Base-by-base conservation (phyloP, 2,113 vertebrate species). In the Erythrocercus mccallii region DNA sequence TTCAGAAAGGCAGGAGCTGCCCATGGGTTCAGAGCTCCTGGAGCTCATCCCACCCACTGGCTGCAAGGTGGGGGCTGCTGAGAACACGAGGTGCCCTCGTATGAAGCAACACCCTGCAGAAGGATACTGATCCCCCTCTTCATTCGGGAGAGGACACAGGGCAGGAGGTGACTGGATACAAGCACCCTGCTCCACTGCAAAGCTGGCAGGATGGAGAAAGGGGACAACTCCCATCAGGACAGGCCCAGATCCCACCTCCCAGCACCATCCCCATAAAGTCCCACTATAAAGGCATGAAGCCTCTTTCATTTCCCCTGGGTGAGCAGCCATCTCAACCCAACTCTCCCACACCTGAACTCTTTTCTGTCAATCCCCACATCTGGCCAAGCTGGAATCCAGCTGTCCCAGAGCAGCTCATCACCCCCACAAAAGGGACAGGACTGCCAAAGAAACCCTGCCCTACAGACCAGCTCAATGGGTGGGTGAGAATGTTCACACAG, bases 81-180 rank as follows among this genome's bases (percentile, higher is more conserved):
- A 76, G 47, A 93, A 71, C 44, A 86, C 1, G 0, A 81, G 65
- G n/a, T 31, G n/a, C 9, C 16, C 58, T 45, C 1, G 0, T 14
- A n/a, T 18, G 64, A 71, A 88, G 45, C 23, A 45, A 17, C 8
- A 10, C 15, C 15, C 9, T 1, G 0, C 38, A 27, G 19, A 81
- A 91, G 21, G n/a, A 54, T 20, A 60, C 10, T 1, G 0, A 62
- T 9, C 7, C 8, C 10, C 4, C 5, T 40, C 69, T 84, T 38
- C n/a, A 9, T 45, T 6, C 58, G 30, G 15, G 25, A 62, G 42
- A 61, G 17, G 37, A 47, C 30, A 68, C 5, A 48, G 53, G 22
- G 37, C 0, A 0, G 44, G 37, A 89, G 17, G 24, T 27, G 35
- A 30, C 53, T 1, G 4, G 62, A 31, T 90, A 62, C 40, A 61